Evolutionary conservation across 2,888 invertebrate genomes (phyloP), one percentile per base, ranked within the genome.

Genomic region (Lissocephala sabroskyi): DNA sequence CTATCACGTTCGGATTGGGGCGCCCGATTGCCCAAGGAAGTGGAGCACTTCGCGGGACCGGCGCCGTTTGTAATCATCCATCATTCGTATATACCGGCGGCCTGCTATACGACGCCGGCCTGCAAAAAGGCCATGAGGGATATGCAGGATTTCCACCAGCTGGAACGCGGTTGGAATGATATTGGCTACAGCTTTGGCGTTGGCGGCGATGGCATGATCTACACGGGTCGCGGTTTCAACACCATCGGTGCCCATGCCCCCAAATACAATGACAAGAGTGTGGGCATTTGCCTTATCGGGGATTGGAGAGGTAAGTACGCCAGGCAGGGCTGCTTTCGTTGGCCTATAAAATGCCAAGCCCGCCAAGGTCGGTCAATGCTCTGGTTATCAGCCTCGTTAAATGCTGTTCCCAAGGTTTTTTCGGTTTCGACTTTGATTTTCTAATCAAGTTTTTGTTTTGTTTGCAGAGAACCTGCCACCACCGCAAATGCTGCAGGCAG

Each of bases 261-360:
- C 2, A 83, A 82, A 49, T 92, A 90, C 84, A 93, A 91, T 81
- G 85, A 86, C 55, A 85, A 86, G 73, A 91, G 91, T 78, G 86
- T 92, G 37, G 92, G 92, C 13, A 89, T 92, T 52, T 90, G 90
- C 58, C 78, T 92, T 9, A 92, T 92, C 52, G 92, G 92, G 7
- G 90, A 91, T 74, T 92, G 90, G 89, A 86, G 86, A 85, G 86
- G 91, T 91, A 81, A 87, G 88, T 86, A 18, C 0, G n/a, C n/a
- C n/a, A n/a, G n/a, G n/a, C n/a, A n/a, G n/a, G n/a, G n/a, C n/a
- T n/a, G n/a, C n/a, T n/a, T n/a, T n/a, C n/a, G n/a, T n/a, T n/a
- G n/a, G n/a, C n/a, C n/a, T n/a, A n/a, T n/a, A n/a, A n/a, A n/a
- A n/a, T n/a, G n/a, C n/a, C n/a, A n/a, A n/a, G n/a, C n/a, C n/a